Evolutionary conservation across 64 coral and sea anemone species (phyloP), one percentile per base, ranked within the genome.

Genomic region (Montipora foliosa): DNA sequence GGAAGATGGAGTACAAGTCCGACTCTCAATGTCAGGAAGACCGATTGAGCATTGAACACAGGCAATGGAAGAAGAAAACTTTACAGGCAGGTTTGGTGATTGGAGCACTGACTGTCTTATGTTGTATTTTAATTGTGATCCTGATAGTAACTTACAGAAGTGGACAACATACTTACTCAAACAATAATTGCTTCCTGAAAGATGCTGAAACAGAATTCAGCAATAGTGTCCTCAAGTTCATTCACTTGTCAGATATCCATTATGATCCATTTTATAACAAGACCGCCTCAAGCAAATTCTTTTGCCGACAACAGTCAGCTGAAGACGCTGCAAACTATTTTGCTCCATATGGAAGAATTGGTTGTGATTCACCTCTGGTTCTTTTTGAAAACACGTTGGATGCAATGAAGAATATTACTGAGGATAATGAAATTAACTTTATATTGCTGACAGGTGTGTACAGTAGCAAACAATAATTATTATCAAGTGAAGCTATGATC

Each of bases 291-390:
- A 50, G 15, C 76, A 78, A 14, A 0, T 78, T 16, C 76, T 78
- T 77, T 37, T 97, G 81, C 50, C 83, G 92, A 70, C 77, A 51
- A 16, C 71, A 82, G 53, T 57, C 11, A 57, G 53, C 53, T 57
- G 6, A 8, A 15, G 80, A 84, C 21, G 29, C 78, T 16, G 92
- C 94, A 44, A 89, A 57, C 22, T 99, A 94, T 47, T 25, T 50
- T 47, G 98, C 95, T 67, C 74, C 74, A 37, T 96, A 92, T 90
- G 98, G 98, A 52, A 89, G 98, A 8, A 67, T 96, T 49, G 74
- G 89, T 6, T 99, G 98, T 93, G 98, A 99, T 48, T 96, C 98
- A n/a, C 98, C 98, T 9, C 12, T 37, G 44, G 5, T 45, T 44
- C 71, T 97, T 11, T 4, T 97, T 20, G 64, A 83, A 19, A 97